phyloP scores from a whole-genome alignment of 2,888 invertebrate species.

The Dromius quadrimaculatus region DNA sequence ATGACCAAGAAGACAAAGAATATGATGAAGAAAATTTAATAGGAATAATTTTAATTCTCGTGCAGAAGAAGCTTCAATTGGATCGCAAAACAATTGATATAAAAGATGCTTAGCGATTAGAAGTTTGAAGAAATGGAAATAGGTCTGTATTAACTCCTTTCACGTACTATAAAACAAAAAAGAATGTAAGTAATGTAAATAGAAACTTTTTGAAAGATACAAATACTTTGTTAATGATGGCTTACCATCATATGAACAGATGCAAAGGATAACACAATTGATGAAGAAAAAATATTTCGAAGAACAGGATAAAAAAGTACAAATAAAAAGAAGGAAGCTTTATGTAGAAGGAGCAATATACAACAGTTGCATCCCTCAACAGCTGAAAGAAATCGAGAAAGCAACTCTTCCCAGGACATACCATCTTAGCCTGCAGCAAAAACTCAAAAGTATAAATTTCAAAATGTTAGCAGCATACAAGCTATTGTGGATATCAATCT shows the following conservation, averaged over 20 bases:
- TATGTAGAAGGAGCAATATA: neutral
- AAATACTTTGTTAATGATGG: neutral
- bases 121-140: neutral
- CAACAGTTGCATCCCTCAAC: neutral
- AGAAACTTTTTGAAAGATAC: neutral
- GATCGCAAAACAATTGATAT: neutral
- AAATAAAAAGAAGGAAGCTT: neutral
- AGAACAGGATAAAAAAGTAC: conserved; percentile 5
- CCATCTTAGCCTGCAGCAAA: neutral
- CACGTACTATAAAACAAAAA: neutral
- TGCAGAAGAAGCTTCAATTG: neutral
- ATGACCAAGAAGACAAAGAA: neutral
- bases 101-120: neutral
- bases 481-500: too few species aligned
- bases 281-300: neutral
- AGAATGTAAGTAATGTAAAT: neutral
- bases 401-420: conserved; percentile 2
- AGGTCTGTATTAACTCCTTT: neutral
- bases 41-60: neutral
- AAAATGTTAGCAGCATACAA: too few species aligned
- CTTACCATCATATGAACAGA: conserved; percentile 5
- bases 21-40: neutral
- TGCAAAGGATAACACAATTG: neutral
- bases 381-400: neutral
- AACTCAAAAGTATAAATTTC: neutral